A percentile compares a stretch with the other conserved stretches of the same genome.
phyloP scores from a whole-genome alignment of 1,140 invertebrate genomes.

The Arctopsyche grandis region DNA sequence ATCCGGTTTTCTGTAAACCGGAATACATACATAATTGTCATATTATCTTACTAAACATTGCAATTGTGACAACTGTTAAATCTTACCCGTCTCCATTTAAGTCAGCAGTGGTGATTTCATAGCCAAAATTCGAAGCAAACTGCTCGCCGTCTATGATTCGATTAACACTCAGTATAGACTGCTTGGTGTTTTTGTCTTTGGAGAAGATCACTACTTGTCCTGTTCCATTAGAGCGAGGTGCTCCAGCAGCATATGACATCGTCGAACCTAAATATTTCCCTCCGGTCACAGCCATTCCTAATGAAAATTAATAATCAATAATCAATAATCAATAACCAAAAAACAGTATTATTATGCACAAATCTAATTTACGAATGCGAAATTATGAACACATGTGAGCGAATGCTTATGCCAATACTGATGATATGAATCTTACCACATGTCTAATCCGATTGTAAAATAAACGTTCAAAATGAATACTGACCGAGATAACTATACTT shows the following conservation, averaged over 20 bases:
- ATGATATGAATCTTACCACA: too few species aligned
- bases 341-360: not conserved
- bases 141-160: constrained; percentile 82
- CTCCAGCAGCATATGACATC: constrained; percentile 83
- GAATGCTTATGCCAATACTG: too few species aligned
- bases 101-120: constrained; percentile 85
- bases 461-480: constrained; percentile 28
- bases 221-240: constrained; percentile 84
- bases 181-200: constrained; percentile 63
- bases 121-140: constrained; percentile 90
- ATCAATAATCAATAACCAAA: constrained; percentile 10
- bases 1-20: constrained; percentile 77
- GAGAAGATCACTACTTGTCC: constrained; percentile 88
- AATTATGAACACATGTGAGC: not conserved
- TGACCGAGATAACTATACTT: constrained; percentile 91
- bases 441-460: too few species aligned
- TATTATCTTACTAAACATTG: not conserved
- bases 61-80: not conserved
- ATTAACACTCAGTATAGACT: constrained; percentile 69
- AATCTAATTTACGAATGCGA: not conserved
- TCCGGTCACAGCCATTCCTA: constrained; percentile 88
- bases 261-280: constrained; percentile 78
- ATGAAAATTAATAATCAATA: too few species aligned
- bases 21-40: constrained; percentile 18
- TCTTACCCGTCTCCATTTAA: constrained; percentile 86